Base-by-base conservation (phyloP, 2,888 invertebrate species). In the Sipunculus nudus region DNA sequence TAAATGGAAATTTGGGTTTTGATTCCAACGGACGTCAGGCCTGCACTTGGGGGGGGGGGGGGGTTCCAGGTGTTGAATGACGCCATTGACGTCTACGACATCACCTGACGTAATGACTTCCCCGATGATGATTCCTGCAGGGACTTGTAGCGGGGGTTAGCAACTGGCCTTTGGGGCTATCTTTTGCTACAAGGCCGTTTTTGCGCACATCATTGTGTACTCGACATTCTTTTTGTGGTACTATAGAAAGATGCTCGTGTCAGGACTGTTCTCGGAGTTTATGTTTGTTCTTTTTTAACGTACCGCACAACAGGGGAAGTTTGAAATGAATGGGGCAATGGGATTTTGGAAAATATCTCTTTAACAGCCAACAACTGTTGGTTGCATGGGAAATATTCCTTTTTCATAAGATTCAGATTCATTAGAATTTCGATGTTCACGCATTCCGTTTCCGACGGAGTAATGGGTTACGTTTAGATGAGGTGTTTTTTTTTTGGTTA, bases 81-180 rank as follows among this genome's bases (percentile, higher is more conserved):
- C 29, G 10, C 31, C n/a, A 16, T 35, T 10, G 10, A 61, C 29
- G 29, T 61, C 35, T 19, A n/a, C 26, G 1, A 21, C 38, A 10
- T 4, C 16, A 6, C 2, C 29, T 1, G 13, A 32, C 29, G 26
- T 40, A 6, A 6, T 19, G 13, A n/a, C 19, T 25, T 31, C 23
- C 35, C 21, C 2, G 38, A 48, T 16, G 59, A 47, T 2, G 43
- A 21, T 16, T 55, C 38, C n/a, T 49, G 39, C 16, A 63, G 59
- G 8, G 8, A 28, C 26, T 46, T 39, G 29, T 63, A 63, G n/a
- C 63, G 43, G 8, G 45, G 46, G 38, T 63, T 59, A 16, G 25
- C 41, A 5, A 58, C 23, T 10, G 63, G 59, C 1, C 26, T 16
- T 31, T 21, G 41, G 29, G 39, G 13, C 16, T 49, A 31, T 49